Evolutionary conservation across 2,888 invertebrate genomes (phyloP).

Genomic region (Sicus ferrugineus): DNA sequence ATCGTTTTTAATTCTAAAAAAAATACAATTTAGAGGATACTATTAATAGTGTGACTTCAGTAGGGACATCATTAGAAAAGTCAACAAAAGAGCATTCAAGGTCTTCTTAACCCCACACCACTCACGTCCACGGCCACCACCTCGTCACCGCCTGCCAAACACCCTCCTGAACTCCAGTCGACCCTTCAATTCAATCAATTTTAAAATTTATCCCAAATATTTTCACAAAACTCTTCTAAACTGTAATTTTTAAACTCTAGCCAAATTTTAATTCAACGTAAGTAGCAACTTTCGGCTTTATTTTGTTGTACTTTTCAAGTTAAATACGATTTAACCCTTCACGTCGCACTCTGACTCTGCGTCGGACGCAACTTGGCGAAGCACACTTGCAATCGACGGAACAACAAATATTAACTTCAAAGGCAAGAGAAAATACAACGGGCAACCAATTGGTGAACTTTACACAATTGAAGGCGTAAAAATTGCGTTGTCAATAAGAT

Average conservation of each 20-base stretch:
- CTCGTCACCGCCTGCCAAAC: no score
- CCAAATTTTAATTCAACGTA: neutral
- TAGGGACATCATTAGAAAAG: neutral
- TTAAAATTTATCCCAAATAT: no score
- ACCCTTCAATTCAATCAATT: neutral
- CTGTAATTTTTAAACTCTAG: neutral
- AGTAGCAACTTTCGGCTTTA: conserved; percentile 2
- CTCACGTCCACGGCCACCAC: neutral
- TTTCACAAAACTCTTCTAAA: neutral
- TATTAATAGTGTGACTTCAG: neutral
- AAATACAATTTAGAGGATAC: no score
- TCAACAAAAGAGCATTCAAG: neutral
- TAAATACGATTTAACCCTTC: conserved; percentile 12
- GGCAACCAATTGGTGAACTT: conserved; percentile 37
- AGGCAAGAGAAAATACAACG: conserved; percentile 12
- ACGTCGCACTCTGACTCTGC: neutral
- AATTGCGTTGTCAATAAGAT: conserved; percentile 62
- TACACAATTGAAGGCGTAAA: conserved; percentile 61
- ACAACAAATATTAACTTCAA: conserved; percentile 10
- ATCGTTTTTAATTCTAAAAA: no score
- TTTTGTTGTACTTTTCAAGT: neutral
- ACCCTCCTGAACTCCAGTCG: neutral
- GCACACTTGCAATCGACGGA: conserved; percentile 1
- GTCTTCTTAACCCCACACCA: no score
- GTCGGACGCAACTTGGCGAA: neutral